Evolutionary conservation across 2,888 invertebrate genomes (phyloP).

Genomic region (Phlogophora meticulosa): DNA sequence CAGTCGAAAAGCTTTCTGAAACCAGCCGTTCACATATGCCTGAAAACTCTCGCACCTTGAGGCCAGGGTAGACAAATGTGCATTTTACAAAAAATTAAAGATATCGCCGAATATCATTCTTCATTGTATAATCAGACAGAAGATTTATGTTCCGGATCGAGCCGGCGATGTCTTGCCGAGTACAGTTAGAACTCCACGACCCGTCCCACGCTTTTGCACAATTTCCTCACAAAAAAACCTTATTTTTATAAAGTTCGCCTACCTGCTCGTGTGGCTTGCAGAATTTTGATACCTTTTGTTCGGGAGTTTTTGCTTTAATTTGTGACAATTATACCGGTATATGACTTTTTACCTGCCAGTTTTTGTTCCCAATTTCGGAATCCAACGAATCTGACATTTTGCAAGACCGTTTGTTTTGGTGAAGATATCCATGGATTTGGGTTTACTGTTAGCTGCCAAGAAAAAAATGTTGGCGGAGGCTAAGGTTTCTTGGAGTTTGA

Average conservation of each 20-base stretch:
- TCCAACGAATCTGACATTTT: conserved; percentile 83
- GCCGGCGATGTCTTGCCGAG: conserved; percentile 74
- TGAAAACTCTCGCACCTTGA: not conserved
- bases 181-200: conserved; percentile 85
- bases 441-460: conserved; percentile 79
- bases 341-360: conserved; percentile 90
- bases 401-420: conserved; percentile 87
- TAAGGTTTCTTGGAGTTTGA: conserved; percentile 60
- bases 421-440: conserved; percentile 76
- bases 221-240: conserved; percentile 78
- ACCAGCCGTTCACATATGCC: not conserved
- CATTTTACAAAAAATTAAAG: conserved; percentile 49
- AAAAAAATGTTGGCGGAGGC: conserved; percentile 70
- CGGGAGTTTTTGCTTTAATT: conserved; percentile 89
- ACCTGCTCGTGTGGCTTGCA: conserved; percentile 91
- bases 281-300: conserved; percentile 91
- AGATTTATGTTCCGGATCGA: conserved; percentile 77
- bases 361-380: conserved; percentile 79
- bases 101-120: conserved; percentile 55
- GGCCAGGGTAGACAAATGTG: conserved; percentile 20
- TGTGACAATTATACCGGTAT: conserved; percentile 91
- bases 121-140: conserved; percentile 69
- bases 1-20: not conserved
- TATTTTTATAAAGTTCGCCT: conserved; percentile 84
- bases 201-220: conserved; percentile 90